A percentile compares a stretch with the other conserved stretches of the same genome.
These are phyloP conservation scores for Daubentonia madagascariensis DNA, from an alignment of 2,113 vertebrate genomes.

Conservation along the genomic window DNA sequence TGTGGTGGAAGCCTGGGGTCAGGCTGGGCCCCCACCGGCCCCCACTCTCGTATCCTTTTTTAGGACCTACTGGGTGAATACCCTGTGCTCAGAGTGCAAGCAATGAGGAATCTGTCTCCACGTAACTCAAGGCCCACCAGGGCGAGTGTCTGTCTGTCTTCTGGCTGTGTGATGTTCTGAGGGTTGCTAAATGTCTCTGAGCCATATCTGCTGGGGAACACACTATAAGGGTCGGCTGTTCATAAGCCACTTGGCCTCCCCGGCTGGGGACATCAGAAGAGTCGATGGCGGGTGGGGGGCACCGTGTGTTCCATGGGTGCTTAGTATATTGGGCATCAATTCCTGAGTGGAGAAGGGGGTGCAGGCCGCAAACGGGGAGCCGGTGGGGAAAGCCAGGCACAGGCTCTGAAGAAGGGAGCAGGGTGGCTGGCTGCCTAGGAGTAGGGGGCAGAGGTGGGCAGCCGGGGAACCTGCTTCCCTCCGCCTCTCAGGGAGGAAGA, in stretches of 20 bases:
- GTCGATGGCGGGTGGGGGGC: accelerated
- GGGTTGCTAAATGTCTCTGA: background rate
- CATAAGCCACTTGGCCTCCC: background rate
- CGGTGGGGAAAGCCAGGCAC: accelerated
- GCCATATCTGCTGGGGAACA: accelerated
- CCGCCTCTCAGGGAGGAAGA: background rate
- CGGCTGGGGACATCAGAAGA: accelerated
- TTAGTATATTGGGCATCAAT: accelerated
- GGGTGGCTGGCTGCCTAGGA: no score
- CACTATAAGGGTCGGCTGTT: accelerated
- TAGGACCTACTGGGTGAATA: background rate
- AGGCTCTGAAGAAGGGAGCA: background rate
- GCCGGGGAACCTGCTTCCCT: no score
- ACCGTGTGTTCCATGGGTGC: background rate
- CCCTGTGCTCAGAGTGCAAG: accelerated
- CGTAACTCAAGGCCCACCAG: accelerated
- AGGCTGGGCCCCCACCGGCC: accelerated
- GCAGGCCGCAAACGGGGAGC: background rate
- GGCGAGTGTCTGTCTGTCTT: background rate
- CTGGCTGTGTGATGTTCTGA: background rate
- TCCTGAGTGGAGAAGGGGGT: background rate
- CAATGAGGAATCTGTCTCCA: background rate
- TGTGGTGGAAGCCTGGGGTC: background rate
- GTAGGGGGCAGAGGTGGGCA: background rate
- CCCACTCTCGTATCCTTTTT: background rate